phyloP scores from a whole-genome alignment of 2,888 invertebrate species.

The Lochmaea capreae region DNA sequence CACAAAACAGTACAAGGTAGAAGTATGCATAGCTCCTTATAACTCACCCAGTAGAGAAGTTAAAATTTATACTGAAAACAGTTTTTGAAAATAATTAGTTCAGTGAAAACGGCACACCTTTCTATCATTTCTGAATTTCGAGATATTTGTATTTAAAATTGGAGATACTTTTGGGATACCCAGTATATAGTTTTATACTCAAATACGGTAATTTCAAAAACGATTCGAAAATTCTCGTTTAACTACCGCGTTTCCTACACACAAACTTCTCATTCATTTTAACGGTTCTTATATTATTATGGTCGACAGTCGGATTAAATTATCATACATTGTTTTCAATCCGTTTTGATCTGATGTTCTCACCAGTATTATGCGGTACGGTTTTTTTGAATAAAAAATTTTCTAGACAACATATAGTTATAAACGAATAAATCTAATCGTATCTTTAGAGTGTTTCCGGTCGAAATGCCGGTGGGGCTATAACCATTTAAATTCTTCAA shows the following conservation, averaged over 20 bases:
- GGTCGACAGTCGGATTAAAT: not conserved
- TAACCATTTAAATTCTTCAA: not conserved
- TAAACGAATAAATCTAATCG: conserved; percentile 16
- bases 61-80: too few relatives aligned
- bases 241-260: not conserved
- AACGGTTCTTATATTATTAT: conserved; percentile 14
- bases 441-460: conserved; percentile 16
- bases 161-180: too few relatives aligned
- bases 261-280: conserved; percentile 5
- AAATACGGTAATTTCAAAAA: not conserved
- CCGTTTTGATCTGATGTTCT: conserved; percentile 20
- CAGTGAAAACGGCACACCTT: too few relatives aligned
- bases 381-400: conserved; percentile 5
- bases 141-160: too few relatives aligned
- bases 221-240: conserved; percentile 7
- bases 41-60: too few relatives aligned
- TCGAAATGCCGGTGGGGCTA: not conserved
- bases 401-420: conserved; percentile 15
- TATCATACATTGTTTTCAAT: conserved; percentile 21
- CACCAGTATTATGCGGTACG: conserved; percentile 13
- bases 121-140: too few relatives aligned
- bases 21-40: too few relatives aligned
- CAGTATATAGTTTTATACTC: not conserved
- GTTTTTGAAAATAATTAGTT: too few relatives aligned
- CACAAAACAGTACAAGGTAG: too few relatives aligned